Base-by-base conservation (phyloP, 2,888 invertebrate genomes). In the Willowsia nigromaculata region DNA sequence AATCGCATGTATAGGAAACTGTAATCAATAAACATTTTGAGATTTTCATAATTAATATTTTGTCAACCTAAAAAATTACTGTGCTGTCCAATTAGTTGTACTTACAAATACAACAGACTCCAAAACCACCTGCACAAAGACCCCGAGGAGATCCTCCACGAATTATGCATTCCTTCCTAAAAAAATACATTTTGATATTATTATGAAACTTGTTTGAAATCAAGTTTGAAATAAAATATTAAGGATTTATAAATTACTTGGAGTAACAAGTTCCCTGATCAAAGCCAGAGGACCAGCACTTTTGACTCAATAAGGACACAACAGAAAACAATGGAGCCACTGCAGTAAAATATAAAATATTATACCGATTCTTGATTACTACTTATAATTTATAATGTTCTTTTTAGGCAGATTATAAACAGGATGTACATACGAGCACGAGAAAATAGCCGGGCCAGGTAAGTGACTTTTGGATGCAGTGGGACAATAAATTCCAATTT, bases 21-120 rank as follows among this genome's bases (percentile, higher is more conserved):
- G 94, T 25, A 93, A 93, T 56, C n/a, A 27, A 15, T 22, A 59
- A 30, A 59, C 18, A 6, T 22, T 15, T 65, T 30, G 7, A 11
- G 22, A 56, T 22, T 2, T 56, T 65, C 13, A 30, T 27, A 15
- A 65, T 30, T 65, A 27, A 30, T 15, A 15, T n/a, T n/a, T 27
- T 30, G 27, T 1, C 13, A 30, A 65, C 7, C 30, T n/a, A n/a
- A n/a, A n/a, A n/a, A n/a, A n/a, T n/a, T n/a, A n/a, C n/a, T n/a
- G n/a, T n/a, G n/a, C n/a, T n/a, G n/a, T n/a, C n/a, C n/a, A n/a
- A n/a, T n/a, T n/a, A n/a, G n/a, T 2, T 65, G 3, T 53, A 81
- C 96, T 96, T 95, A 97, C 97, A 96, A 90, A 96, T 95, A 93
- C 97, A 97, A 93, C 97, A 97, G 37, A 95, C 95, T 9, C 96